Conservation (phyloP, 2,113 vertebrate genomes). For the Spermophilus dauricus region DNA sequence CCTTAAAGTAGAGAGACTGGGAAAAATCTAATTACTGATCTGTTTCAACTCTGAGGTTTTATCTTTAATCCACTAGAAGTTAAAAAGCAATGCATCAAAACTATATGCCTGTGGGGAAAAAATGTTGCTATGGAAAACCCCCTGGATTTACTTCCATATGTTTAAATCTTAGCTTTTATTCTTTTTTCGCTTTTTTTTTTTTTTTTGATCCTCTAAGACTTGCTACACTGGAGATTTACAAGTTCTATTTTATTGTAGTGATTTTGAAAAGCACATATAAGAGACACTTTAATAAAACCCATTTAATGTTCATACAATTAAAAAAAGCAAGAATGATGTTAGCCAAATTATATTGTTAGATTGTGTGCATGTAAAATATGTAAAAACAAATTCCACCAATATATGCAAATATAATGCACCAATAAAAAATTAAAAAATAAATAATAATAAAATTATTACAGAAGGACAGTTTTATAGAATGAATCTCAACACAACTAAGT, state of each 20-base stretch:
- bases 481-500: neutral
- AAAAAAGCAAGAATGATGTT: neutral
- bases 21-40: conserved; percentile 81
- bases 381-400: no score
- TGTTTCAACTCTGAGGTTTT: conserved; percentile 75
- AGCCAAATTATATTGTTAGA: no score
- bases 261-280: conserved; percentile 48
- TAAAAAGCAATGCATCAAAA: conserved; percentile 77
- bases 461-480: neutral
- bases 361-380: no score
- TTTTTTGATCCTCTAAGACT: conserved; percentile 43
- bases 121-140: conserved; percentile 66
- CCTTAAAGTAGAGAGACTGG: conserved; percentile 59
- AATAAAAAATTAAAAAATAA: no score
- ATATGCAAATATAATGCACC: no score
- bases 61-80: conserved; percentile 79
- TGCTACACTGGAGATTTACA: neutral
- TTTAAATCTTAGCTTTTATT: conserved; percentile 61
- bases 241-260: conserved; percentile 33
- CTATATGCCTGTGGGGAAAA: conserved; percentile 28
- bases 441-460: neutral
- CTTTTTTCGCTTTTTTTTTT: neutral
- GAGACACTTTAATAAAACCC: conserved; percentile 20
- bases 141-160: conserved; percentile 26
- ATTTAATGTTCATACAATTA: conserved; percentile 35